Conservation (phyloP, 2,113 vertebrate species). For the Scolopax mira region DNA sequence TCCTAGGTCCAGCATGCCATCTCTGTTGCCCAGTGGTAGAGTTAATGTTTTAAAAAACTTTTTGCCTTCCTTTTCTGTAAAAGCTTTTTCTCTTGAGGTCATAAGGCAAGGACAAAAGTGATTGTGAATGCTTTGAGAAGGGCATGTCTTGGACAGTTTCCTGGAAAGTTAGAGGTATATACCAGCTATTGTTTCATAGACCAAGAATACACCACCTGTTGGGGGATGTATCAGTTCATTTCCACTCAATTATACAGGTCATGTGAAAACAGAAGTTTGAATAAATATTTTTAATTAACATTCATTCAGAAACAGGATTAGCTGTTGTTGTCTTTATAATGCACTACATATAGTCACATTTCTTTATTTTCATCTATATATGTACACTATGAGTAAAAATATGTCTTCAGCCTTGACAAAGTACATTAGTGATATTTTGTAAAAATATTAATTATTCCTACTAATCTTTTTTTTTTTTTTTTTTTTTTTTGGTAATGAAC, state of each 20-base stretch:
- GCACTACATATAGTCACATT: not conserved
- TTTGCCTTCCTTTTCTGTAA: not conserved
- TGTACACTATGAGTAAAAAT: not conserved
- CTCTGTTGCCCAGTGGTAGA: not conserved
- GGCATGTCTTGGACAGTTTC: not conserved
- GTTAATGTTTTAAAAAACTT: not conserved
- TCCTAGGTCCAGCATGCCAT: no score
- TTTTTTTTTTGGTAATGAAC: not conserved
- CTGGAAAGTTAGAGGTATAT: not conserved
- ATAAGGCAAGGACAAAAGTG: not conserved
- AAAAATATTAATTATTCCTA: not conserved
- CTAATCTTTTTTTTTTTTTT: no score
- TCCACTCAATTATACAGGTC: fast-evolving
- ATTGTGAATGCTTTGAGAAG: not conserved
- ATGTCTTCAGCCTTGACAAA: not conserved
- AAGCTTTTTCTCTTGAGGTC: not conserved
- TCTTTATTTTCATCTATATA: not conserved
- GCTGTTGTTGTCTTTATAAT: not conserved
- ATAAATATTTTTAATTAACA: not conserved
- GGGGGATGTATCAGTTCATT: not conserved
- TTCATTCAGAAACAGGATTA: not conserved
- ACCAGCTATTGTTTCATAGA: not conserved
- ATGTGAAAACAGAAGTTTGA: not conserved
- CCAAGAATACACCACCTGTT: not conserved
- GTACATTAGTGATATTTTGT: not conserved